Evolutionary conservation across 2,797 vertebrate genomes (phyloP).

Genomic region (Tarsius wallacei): DNA sequence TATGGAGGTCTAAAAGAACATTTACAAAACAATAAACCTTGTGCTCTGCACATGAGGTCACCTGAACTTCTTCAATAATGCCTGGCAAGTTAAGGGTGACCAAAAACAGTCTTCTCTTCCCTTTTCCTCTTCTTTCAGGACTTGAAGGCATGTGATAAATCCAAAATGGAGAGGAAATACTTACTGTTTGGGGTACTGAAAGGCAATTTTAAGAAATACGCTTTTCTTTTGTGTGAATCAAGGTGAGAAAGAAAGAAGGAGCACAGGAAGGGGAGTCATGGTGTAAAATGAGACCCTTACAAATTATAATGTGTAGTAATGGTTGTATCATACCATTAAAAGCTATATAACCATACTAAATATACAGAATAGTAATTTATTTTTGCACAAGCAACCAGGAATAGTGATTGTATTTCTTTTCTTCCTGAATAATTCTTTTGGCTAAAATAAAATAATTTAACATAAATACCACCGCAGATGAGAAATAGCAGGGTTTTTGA

Average conservation of each 20-base stretch:
- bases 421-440: slow-evolving; percentile 49
- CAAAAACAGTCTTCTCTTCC: neutral
- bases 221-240: neutral
- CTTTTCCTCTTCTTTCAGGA: neutral
- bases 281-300: neutral
- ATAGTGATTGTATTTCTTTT: slow-evolving; percentile 10
- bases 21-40: neutral
- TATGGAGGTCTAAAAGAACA: neutral
- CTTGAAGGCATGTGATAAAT: neutral
- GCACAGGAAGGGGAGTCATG: neutral
- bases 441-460: slow-evolving; percentile 59
- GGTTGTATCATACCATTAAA: neutral
- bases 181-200: neutral
- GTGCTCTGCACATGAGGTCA: neutral
- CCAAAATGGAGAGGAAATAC: neutral
- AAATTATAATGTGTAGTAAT: neutral
- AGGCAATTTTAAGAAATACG: neutral
- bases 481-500: slow-evolving; percentile 13
- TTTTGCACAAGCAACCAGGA: slow-evolving; percentile 34
- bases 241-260: slow-evolving; percentile 27
- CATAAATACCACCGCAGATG: neutral
- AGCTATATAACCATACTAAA: neutral
- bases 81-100: neutral
- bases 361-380: slow-evolving; percentile 16
- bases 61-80: neutral